phyloP scores from a whole-genome alignment of 2,113 vertebrate genomes.

The Colinus virginianus region DNA sequence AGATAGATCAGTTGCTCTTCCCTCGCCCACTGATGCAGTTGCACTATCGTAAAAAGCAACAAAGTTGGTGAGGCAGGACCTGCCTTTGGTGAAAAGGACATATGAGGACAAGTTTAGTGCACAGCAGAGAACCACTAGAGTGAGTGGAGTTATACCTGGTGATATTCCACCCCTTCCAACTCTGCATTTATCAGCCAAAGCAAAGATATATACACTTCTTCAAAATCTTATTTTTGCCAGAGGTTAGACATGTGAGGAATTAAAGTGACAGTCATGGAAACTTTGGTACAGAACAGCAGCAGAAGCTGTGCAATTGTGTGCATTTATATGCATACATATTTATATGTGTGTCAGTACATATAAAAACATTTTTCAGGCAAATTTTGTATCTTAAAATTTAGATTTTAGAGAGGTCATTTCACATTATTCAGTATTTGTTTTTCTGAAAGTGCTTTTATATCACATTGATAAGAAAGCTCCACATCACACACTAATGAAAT shows the following conservation, averaged over 20 bases:
- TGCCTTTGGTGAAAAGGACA: too few species aligned
- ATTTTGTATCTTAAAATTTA: background rate
- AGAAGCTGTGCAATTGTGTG: background rate
- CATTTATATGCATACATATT: background rate
- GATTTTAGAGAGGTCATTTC: background rate
- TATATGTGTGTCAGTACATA: background rate
- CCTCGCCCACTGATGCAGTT: too few species aligned
- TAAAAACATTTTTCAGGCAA: fast-evolving
- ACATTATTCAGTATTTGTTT: background rate
- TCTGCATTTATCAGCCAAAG: background rate
- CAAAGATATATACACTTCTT: background rate
- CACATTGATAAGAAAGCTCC: background rate
- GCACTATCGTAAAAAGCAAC: too few species aligned
- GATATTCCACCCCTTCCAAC: background rate
- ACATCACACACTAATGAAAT: background rate
- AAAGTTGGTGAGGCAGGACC: too few species aligned
- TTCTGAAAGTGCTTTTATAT: background rate
- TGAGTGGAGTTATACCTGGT: background rate
- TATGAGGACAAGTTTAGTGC: background rate
- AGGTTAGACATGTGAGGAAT: background rate
- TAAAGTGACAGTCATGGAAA: background rate
- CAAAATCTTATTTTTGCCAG: background rate
- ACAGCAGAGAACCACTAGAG: background rate
- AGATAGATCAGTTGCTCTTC: too few species aligned
- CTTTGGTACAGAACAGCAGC: background rate